Evolutionary conservation across 2,888 invertebrate species (phyloP), one percentile per base, ranked within the genome.

Genomic region (Drosophila paramelanica): DNA sequence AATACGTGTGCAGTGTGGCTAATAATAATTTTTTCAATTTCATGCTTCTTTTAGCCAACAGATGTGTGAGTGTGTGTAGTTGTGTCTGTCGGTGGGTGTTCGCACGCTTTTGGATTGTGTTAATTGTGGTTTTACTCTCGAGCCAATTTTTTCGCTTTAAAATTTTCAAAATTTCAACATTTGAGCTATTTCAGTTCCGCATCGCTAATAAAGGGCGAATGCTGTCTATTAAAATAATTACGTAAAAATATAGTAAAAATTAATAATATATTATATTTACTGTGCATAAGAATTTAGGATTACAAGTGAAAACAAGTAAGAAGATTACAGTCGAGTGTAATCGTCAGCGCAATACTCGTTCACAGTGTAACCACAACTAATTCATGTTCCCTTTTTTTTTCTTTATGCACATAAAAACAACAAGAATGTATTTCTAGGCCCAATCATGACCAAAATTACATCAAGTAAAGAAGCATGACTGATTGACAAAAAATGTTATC

Each of bases 21-120:
- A 41, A 41, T 62, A 60, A 75, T 70, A 47, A 56, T 62, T 57
- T 42, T 53, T 61, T 43, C 52, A 59, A 66, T 61, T 66, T 39
- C 51, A 51, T 45, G 57, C 53, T 17, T 46, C 43, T 33, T 41
- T 42, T 43, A 5, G 17, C 10, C 17, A 27, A 23, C 10, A 10
- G 31, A 10, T 8, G 31, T 31, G 10, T 31, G 31, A 10, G 31
- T 31, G 31, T 31, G 8, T 10, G 31, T 8, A 3, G n/a, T 42
- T 31, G 42, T 36, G 14, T 20, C 13, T 46, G 55, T 10, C n/a
- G 6, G 1, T 50, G n/a, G 33, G 52, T 55, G 36, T 10, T 13
- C 52, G n/a, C 39, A 42, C 49, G 51, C 14, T 52, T 42, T 46
- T 10, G 27, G 23, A 41, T 61, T 49, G n/a, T 41, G 43, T 38